Evolutionary conservation across 1,140 invertebrate genomes (phyloP).

Genomic region (Diplogasteroides magnus): DNA sequence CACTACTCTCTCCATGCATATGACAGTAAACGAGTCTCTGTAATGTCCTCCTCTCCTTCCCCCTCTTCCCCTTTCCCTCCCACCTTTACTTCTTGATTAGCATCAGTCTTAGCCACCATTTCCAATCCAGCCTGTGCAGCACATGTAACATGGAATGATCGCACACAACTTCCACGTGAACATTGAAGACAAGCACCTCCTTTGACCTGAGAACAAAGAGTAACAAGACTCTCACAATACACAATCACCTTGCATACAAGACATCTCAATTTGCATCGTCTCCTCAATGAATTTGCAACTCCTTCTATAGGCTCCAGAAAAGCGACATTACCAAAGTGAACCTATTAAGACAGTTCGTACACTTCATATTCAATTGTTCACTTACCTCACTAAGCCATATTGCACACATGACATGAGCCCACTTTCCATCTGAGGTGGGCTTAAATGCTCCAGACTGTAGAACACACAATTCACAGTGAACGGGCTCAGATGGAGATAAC

Average conservation of each 20-base stretch:
- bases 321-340: slow-evolving; percentile 30
- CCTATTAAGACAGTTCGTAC: slow-evolving; percentile 9
- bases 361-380: slow-evolving; percentile 78
- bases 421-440: slow-evolving; percentile 87
- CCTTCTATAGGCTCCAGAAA: slow-evolving; percentile 81
- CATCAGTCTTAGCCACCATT: slow-evolving; percentile 1
- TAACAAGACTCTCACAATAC: neutral
- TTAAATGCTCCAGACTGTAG: slow-evolving; percentile 97
- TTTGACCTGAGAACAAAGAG: slow-evolving; percentile 55
- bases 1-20: slow-evolving; percentile 18
- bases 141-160: slow-evolving; percentile 94
- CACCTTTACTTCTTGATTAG: no score
- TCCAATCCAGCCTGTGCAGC: slow-evolving; percentile 67
- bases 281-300: slow-evolving; percentile 88
- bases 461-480: slow-evolving; percentile 92
- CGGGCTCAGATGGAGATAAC: slow-evolving; percentile 85
- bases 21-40: slow-evolving; percentile 23
- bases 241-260: slow-evolving; percentile 70
- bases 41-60: no score
- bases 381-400: slow-evolving; percentile 94
- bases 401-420: slow-evolving; percentile 97
- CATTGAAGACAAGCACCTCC: slow-evolving; percentile 96
- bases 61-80: no score
- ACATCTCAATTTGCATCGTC: slow-evolving; percentile 89
- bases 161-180: slow-evolving; percentile 25